These are phyloP conservation scores for Cinclus cinclus DNA, from an alignment of 2,113 vertebrate genomes.

Conservation along the genomic window DNA sequence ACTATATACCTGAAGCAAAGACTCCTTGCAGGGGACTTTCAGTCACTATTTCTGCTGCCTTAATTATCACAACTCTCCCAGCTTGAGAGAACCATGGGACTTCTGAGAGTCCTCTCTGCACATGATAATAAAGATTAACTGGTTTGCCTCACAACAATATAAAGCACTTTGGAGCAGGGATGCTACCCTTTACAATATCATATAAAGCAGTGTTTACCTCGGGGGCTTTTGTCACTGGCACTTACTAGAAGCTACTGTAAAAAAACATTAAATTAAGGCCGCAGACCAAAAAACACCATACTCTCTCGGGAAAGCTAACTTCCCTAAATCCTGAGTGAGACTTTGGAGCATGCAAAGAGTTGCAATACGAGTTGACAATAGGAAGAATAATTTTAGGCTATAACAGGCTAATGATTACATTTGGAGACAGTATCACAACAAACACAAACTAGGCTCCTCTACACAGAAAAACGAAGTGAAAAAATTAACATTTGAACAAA, in stretches of 20 bases:
- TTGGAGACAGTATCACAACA: background rate
- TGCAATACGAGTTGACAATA: background rate
- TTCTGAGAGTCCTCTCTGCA: background rate
- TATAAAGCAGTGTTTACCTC: background rate
- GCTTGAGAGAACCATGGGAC: background rate
- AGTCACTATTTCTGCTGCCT: background rate
- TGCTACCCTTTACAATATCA: background rate
- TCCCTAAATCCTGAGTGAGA: slow-evolving; percentile 1
- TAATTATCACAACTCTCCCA: background rate
- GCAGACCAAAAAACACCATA: background rate
- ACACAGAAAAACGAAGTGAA: background rate
- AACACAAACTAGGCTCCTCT: background rate
- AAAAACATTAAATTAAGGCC: background rate
- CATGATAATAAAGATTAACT: background rate
- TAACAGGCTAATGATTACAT: background rate
- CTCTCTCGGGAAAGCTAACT: background rate
- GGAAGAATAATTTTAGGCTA: background rate
- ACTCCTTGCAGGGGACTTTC: background rate
- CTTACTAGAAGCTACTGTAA: background rate
- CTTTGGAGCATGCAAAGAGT: background rate
- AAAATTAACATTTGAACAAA: background rate
- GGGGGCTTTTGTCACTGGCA: background rate
- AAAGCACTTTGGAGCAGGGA: background rate
- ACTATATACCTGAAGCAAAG: fast-evolving
- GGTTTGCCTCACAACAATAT: background rate